Conservation (phyloP, 2,888 invertebrate species). For the Morpho helenor region DNA sequence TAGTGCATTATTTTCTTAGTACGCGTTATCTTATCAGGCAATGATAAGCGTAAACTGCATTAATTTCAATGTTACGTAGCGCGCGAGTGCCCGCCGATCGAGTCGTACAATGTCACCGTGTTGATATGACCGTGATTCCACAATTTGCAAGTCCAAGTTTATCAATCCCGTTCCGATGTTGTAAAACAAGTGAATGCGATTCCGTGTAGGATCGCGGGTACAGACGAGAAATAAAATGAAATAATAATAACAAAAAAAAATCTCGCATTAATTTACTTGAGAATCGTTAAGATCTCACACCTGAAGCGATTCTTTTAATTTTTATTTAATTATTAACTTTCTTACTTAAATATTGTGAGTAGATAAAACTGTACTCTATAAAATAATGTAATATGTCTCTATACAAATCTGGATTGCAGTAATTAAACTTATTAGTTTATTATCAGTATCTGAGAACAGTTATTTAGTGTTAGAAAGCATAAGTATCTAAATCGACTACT, state of each 20-base stretch:
- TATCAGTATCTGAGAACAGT: too few species aligned
- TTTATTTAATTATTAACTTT: too few species aligned
- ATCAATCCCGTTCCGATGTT: conserved; percentile 7
- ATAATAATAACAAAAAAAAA: not conserved
- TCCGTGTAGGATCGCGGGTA: too few species aligned
- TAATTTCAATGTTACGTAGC: conserved; percentile 8
- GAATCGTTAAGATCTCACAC: not conserved
- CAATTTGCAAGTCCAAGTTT: conserved; percentile 5
- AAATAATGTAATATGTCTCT: too few species aligned
- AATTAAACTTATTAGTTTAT: too few species aligned
- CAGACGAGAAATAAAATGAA: too few species aligned
- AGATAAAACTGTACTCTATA: too few species aligned
- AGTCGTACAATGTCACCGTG: conserved; percentile 13
- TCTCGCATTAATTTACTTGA: conserved; percentile 1
- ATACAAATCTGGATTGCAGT: too few species aligned
- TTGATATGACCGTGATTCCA: conserved; percentile 3
- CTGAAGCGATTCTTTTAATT: too few species aligned
- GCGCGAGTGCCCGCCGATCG: not conserved
- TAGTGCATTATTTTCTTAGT: conserved; percentile 36
- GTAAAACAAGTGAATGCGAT: not conserved
- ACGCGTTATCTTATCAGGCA: conserved; percentile 9
- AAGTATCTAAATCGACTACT: too few species aligned
- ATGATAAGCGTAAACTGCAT: conserved; percentile 12
- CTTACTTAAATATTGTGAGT: not conserved
- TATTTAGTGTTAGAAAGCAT: too few species aligned